phyloP scores from a whole-genome alignment of 2,797 vertebrate species.

The Chanos chanos region DNA sequence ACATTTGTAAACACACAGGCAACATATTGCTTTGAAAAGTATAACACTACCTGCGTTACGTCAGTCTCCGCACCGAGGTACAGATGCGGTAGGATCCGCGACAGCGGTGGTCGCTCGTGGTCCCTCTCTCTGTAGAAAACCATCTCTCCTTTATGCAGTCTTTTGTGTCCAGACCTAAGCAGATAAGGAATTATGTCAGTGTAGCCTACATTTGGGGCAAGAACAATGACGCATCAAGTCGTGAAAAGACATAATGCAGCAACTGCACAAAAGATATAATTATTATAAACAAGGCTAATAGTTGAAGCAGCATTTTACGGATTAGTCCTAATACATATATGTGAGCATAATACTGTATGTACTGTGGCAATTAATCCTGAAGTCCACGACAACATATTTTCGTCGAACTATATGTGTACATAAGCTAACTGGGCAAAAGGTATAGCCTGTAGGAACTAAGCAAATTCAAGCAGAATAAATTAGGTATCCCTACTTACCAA shows the following conservation, averaged over 20 bases:
- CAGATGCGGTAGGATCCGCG: constrained; percentile 69
- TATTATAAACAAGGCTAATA: too few relatives aligned
- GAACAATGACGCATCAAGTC: background rate
- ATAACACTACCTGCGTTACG: constrained; percentile 66
- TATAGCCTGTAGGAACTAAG: background rate
- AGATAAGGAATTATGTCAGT: too few relatives aligned
- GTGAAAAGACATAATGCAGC: too few relatives aligned
- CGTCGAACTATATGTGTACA: too few relatives aligned
- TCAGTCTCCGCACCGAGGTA: constrained; percentile 75
- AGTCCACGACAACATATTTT: too few relatives aligned
- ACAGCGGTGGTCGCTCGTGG: constrained; percentile 59
- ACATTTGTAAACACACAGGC: background rate
- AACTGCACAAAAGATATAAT: too few relatives aligned
- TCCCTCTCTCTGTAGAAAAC: constrained; percentile 61
- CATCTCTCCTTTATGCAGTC: constrained; percentile 50
- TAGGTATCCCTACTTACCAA: background rate
- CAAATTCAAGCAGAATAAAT: background rate
- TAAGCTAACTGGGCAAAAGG: too few relatives aligned
- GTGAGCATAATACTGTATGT: background rate
- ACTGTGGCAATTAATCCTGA: too few relatives aligned
- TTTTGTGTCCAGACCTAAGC: background rate
- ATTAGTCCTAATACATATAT: background rate
- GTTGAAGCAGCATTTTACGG: too few relatives aligned
- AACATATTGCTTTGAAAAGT: background rate
- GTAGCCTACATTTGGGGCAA: background rate